Base-by-base conservation (phyloP, 1,140 invertebrate species). In the Conus ventricosus region DNA sequence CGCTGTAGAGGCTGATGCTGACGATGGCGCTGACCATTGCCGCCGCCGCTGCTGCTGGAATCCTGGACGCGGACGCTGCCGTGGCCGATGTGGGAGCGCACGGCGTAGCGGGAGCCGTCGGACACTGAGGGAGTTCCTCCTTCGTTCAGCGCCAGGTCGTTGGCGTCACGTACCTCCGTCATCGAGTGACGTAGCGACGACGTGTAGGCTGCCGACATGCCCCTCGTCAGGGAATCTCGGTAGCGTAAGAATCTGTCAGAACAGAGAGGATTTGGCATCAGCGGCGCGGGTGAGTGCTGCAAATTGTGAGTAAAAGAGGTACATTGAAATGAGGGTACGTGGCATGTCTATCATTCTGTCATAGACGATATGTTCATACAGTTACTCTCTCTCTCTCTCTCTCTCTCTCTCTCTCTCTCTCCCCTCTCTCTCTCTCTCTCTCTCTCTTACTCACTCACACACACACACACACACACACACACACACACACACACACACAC, bases 131-230 rank as follows among this genome's bases (percentile, higher is more conserved):
- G 82, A 20, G 80, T 71, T 20, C 54, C 78, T 6, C 23, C 87
- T 57, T 88, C 87, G 87, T 81, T 88, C 20, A 81, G 80, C 0
- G 60, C 67, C 17, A 84, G 51, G 67, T 88, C 87, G 60, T 88
- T 84, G 23, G 63, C 87, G 67, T 88, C 81, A 55, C 87, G 87
- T 25, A 88, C 67, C 51, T 88, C 87, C 67, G 87, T 88, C 81
- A 88, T 67, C 53, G 87, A 88, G 7, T 88, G 87, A 20, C 82
- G 81, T 67, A 67, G 13, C 5, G 82, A 76, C 17, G 87, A 88
- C 23, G 87, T 84, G 20, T 75, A 84, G 17, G 80, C 87, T 7
- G 81, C 87, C 2, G 87, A 88, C 60, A 71, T 83, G 60, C 82
- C 82, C 23, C 87, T 25, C 27, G 81, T 84, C 53, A 88, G 63